Percentiles rank a stretch among this genome's conserved stretches.
Conservation (phyloP, 1,140 invertebrate species). For the Aethina tumida region DNA sequence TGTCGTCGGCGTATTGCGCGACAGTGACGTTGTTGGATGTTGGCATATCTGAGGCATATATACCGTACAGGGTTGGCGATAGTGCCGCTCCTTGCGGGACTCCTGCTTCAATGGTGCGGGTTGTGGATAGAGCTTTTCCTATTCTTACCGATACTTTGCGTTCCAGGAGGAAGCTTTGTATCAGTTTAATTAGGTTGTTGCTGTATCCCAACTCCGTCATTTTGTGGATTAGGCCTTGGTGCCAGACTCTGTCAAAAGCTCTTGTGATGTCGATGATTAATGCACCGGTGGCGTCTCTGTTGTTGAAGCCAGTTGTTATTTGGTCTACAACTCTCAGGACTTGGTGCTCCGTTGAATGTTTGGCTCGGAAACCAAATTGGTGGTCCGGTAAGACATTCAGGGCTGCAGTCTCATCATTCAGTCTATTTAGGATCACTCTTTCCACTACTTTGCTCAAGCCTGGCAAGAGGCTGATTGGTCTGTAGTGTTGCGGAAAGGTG, state of each 20-base stretch:
- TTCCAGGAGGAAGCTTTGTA: slow-evolving; percentile 16
- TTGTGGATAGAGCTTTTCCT: slow-evolving; percentile 8
- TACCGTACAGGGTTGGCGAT: slow-evolving; percentile 7
- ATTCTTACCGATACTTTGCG: slow-evolving; percentile 16
- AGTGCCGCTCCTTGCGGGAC: slow-evolving; percentile 18
- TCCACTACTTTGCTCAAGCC: slow-evolving; percentile 29
- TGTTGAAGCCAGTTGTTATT: slow-evolving; percentile 28
- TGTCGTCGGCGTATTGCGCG: slow-evolving; percentile 25
- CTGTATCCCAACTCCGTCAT: slow-evolving; percentile 11
- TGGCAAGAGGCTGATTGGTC: slow-evolving; percentile 30
- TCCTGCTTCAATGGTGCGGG: slow-evolving; percentile 10
- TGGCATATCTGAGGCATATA: slow-evolving; percentile 14
- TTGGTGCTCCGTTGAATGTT: slow-evolving; percentile 31
- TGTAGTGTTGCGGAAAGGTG: slow-evolving; percentile 19
- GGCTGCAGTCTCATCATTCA: no score
- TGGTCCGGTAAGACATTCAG: neutral
- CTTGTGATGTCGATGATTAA: slow-evolving; percentile 24
- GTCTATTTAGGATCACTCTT: slow-evolving; percentile 10
- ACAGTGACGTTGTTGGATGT: slow-evolving; percentile 2
- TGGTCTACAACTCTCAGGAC: slow-evolving; percentile 27
- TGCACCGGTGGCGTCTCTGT: slow-evolving; percentile 19
- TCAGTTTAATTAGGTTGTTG: slow-evolving; percentile 13
- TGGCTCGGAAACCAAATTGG: slow-evolving; percentile 34
- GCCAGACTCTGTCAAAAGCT: slow-evolving; percentile 30
- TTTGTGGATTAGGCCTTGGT: slow-evolving; percentile 24